Evolutionary conservation across 2,797 vertebrate genomes (phyloP).

Genomic region (Vireo griseus): DNA sequence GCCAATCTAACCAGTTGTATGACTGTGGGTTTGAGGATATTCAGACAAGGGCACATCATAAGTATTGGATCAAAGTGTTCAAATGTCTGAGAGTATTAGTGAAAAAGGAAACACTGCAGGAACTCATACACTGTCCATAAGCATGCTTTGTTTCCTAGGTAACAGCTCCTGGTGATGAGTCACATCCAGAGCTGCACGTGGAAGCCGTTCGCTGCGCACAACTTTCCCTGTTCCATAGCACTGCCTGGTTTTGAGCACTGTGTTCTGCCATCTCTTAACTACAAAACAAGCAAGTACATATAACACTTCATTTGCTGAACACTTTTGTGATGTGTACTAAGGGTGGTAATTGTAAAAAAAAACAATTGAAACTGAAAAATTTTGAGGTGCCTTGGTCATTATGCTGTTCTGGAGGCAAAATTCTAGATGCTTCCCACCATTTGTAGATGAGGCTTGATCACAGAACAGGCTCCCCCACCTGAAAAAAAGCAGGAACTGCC

Average conservation of each 20-base stretch:
- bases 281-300: background rate
- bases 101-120: background rate
- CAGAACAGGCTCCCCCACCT: background rate
- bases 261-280: background rate
- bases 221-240: background rate
- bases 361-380: background rate
- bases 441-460: background rate
- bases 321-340: background rate
- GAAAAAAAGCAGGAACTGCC: background rate
- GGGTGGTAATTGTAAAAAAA: background rate
- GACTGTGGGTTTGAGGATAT: background rate
- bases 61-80: background rate
- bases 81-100: background rate
- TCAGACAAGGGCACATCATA: background rate
- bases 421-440: background rate
- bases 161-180: background rate
- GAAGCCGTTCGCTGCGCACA: background rate
- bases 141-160: conserved; percentile 25
- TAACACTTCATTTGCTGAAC: background rate
- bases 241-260: background rate
- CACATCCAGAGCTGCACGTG: background rate
- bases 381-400: background rate
- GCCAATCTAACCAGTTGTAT: background rate
- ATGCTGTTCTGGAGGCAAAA: background rate
- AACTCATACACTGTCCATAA: background rate